Evolutionary conservation across 2,113 vertebrate genomes (phyloP), one percentile per base, ranked within the genome.

Genomic region (Micromys minutus): DNA sequence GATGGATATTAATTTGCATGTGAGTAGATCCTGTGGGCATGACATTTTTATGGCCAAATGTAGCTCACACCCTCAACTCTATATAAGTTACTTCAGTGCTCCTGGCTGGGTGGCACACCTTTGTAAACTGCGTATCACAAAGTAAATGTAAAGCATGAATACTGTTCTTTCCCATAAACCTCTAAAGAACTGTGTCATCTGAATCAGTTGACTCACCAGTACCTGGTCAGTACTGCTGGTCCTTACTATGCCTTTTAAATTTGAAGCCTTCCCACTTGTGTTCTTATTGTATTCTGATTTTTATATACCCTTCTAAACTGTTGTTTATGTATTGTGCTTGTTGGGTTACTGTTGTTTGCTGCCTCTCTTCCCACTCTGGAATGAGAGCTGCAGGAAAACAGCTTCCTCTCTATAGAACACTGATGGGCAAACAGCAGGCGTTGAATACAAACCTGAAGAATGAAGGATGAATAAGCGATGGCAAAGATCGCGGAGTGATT

Each of bases 371-470:
- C 36, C 13, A 31, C 71, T 76, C 39, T 89, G 50, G 19, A 96
- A 94, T 80, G 39, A 86, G 90, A 96, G 79, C 69, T 96, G 36
- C 65, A 79, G 94, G 34, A 87, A 74, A 19, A 71, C 83, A 93
- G 36, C 42, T 94, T 76, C 92, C n/a, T 95, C 74, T 85, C 69
- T 93, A 42, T 89, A 91, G 61, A 95, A 79, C 22, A 65, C 47
- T 92, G 71, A 80, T 63, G 87, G n/a, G 65, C 50, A 81, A 5
- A 13, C 55, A 65, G 26, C 63, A 94, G 13, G 36, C 47, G 77
- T 90, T 96, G 63, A 87, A 59, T 77, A 77, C 94, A 57, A 77
- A 63, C 83, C 57, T 91, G 34, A 39, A 93, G 69, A 93, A 52
- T 87, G 75, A 94, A 91, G 75, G 87, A 87, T 81, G 29, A 79